A percentile compares a stretch with the other conserved stretches of the same genome.
These are phyloP conservation scores for Drosophila incognita DNA, from an alignment of 2,888 invertebrate species.

Conservation along the genomic window DNA sequence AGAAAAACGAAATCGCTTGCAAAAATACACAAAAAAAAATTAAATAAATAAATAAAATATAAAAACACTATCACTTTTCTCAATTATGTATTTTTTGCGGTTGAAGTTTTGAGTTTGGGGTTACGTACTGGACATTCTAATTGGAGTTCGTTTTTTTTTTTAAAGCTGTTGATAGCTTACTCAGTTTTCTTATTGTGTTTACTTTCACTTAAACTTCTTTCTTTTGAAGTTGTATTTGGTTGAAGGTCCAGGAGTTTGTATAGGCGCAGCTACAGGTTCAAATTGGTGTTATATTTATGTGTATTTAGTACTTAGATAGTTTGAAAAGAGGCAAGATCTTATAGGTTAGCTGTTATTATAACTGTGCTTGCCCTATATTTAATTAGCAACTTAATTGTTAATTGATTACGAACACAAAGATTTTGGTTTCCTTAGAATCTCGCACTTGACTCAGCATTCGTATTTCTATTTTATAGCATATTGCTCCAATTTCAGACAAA, in stretches of 20 bases:
- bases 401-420: slow-evolving; percentile 57
- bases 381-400: slow-evolving; percentile 73
- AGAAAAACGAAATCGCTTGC: slow-evolving; percentile 67
- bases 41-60: slow-evolving; percentile 46
- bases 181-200: slow-evolving; percentile 48
- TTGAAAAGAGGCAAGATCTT: not conserved
- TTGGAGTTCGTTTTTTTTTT: slow-evolving; percentile 53
- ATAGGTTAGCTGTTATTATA: slow-evolving; percentile 17
- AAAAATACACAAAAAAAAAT: slow-evolving; percentile 32
- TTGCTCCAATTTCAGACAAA: slow-evolving; percentile 49
- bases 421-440: slow-evolving; percentile 34
- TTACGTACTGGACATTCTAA: slow-evolving; percentile 68
- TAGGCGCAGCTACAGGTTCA: not conserved
- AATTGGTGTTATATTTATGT: not conserved
- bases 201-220: slow-evolving; percentile 52
- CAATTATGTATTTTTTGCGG: slow-evolving; percentile 64
- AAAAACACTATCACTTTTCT: slow-evolving; percentile 78
- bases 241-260: slow-evolving; percentile 34
- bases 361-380: slow-evolving; percentile 54
- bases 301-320: not conserved
- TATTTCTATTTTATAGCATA: slow-evolving; percentile 17
- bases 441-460: slow-evolving; percentile 24
- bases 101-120: slow-evolving; percentile 12
- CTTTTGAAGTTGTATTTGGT: slow-evolving; percentile 28
- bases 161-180: slow-evolving; percentile 57